Conservation (phyloP, 2,888 invertebrate genomes). For the Trissoscelio sp. region DNA sequence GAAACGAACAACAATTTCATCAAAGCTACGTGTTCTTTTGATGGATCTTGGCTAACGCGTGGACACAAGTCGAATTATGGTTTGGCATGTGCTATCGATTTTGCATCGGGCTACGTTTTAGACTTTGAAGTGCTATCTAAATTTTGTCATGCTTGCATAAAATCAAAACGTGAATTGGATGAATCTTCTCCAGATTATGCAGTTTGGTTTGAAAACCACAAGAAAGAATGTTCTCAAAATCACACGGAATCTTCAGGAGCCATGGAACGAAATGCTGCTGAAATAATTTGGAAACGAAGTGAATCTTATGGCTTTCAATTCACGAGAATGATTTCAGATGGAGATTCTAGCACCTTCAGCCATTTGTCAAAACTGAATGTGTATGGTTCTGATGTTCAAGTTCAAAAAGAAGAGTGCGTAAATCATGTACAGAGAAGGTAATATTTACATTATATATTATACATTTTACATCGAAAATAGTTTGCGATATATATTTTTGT, state of each 20-base stretch:
- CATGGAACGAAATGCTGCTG: conserved; percentile 1
- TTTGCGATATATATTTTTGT: too few species aligned
- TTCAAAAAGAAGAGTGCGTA: conserved; percentile 16
- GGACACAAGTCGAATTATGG: conserved; percentile 32
- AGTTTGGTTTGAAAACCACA: background rate
- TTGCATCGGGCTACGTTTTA: conserved; percentile 7
- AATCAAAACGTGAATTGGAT: background rate
- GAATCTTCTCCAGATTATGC: conserved; percentile 12
- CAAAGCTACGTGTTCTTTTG: conserved; percentile 17
- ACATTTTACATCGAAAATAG: background rate
- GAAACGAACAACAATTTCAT: background rate
- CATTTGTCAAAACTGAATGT: conserved; percentile 12
- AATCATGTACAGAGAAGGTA: conserved; percentile 12
- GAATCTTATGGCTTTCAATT: conserved; percentile 13
- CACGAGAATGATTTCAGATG: conserved; percentile 6
- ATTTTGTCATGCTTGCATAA: conserved; percentile 5
- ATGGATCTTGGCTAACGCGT: conserved; percentile 27
- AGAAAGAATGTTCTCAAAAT: background rate
- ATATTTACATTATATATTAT: background rate
- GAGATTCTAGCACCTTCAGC: background rate
- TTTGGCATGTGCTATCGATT: conserved; percentile 21
- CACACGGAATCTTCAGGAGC: conserved; percentile 1
- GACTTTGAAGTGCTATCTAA: conserved; percentile 22
- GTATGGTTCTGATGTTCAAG: background rate
- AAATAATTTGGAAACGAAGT: conserved; percentile 19